Evolutionary conservation across 2,797 vertebrate genomes (phyloP).

Genomic region (Alcedo atthis): DNA sequence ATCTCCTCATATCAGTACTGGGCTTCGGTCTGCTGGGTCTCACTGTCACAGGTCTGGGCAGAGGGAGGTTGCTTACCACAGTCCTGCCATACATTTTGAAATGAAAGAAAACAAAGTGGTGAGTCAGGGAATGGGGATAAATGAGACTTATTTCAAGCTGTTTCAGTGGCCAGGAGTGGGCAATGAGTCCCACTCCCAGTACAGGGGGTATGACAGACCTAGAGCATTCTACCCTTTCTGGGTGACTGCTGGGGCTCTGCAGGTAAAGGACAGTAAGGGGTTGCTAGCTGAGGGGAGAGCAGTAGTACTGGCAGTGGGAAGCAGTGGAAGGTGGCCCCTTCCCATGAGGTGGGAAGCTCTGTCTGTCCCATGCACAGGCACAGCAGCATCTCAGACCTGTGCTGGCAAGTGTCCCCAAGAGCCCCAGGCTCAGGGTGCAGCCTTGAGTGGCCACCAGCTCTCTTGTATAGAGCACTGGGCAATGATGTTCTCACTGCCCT

Average conservation of each 20-base stretch:
- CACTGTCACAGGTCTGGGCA: neutral
- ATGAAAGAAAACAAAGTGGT: neutral
- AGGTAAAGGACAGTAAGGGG: neutral
- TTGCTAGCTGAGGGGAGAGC: neutral
- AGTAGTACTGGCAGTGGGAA: neutral
- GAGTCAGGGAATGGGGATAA: neutral
- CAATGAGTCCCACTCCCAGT: neutral
- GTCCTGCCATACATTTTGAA: neutral
- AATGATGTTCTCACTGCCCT: neutral
- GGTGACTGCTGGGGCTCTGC: neutral
- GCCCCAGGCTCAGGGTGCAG: neutral
- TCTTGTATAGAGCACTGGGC: neutral
- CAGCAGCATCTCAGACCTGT: neutral
- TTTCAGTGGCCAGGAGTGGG: neutral
- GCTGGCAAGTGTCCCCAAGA: neutral
- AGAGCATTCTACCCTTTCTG: neutral
- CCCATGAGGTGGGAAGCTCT: neutral
- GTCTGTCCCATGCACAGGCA: neutral
- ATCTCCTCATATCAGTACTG: neutral
- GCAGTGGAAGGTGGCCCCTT: neutral
- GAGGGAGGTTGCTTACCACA: neutral
- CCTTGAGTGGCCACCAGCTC: neutral
- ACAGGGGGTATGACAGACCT: neutral
- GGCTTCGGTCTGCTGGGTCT: neutral
- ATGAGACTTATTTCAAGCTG: neutral